Conservation (phyloP, 1,140 invertebrate genomes). For the Drosophila elegans region DNA sequence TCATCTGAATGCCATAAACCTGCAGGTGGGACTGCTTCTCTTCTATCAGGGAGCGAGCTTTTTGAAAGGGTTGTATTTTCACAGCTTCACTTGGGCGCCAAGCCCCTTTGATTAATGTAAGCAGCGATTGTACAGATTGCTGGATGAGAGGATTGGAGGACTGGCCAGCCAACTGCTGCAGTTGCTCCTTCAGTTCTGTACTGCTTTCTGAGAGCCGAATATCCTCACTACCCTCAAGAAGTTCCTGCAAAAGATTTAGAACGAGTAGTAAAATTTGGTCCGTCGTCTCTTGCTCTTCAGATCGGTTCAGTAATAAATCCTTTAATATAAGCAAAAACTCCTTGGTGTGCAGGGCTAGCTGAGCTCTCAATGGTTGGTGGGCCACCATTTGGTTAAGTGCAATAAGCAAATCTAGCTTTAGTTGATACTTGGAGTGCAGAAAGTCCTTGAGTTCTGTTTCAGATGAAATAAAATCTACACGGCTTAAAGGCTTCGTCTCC, state of each 20-base stretch:
- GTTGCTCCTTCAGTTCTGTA: slow-evolving; percentile 19
- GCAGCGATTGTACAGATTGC: slow-evolving; percentile 37
- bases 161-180: slow-evolving; percentile 15
- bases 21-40: slow-evolving; percentile 67
- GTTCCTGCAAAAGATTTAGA: slow-evolving; percentile 68
- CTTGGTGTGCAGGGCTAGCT: slow-evolving; percentile 53
- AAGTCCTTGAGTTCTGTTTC: slow-evolving; percentile 67
- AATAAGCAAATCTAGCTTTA: slow-evolving; percentile 67
- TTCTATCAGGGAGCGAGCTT: slow-evolving; percentile 65
- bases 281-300: slow-evolving; percentile 8
- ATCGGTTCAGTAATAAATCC: slow-evolving; percentile 39
- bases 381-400: slow-evolving; percentile 64
- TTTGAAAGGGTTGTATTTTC: slow-evolving; percentile 38
- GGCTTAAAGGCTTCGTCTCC: not conserved
- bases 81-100: not conserved
- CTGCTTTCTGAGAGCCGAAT: slow-evolving; percentile 33
- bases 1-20: slow-evolving; percentile 74
- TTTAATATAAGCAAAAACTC: slow-evolving; percentile 57
- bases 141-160: slow-evolving; percentile 35
- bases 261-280: slow-evolving; percentile 67
- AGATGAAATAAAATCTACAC: slow-evolving; percentile 55
- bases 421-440: slow-evolving; percentile 63
- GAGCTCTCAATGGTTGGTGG: slow-evolving; percentile 63
- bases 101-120: slow-evolving; percentile 30
- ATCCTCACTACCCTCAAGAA: slow-evolving; percentile 56